Base-by-base conservation (phyloP, 2,113 vertebrate species). In the Eurypyga helias region DNA sequence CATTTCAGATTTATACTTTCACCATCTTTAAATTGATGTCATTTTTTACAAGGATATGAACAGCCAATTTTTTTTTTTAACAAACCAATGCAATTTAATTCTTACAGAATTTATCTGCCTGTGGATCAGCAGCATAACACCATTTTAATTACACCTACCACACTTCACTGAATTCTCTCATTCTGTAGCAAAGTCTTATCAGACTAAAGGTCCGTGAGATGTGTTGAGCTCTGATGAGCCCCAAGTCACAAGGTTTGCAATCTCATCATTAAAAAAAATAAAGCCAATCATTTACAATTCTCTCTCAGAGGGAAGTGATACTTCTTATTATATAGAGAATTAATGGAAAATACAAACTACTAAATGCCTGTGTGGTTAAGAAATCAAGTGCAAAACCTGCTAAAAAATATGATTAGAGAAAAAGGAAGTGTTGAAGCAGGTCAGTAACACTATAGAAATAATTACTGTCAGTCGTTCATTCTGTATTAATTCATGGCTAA, bases 71-170 rank as follows among this genome's bases (percentile, higher is more conserved):
- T 83, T 96, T 83, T 41, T 92, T 84, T 75, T 64, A 91, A 81
- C 85, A 97, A 97, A 93, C 86, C 80, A 83, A 75, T 96, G 85
- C 95, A 96, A 84, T 98, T 97, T 97, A 97, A 89, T 94, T 85
- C 96, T 96, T 88, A 83, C 45, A 83, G 91, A 93, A 97, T 97
- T 98, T 97, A 97, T 98, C 97, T 97, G 93, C 87, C 95, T 83
- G 76, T 93, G 93, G 91, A 98, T 98, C 96, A 95, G 92, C 71
- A 43, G 60, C 92, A 8, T 65, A 98, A 94, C 96, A 95, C 96
- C 77, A 94, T 97, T 98, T 98, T 98, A 98, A 98, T 98, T 98
- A 96, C 66, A 94, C 79, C 80, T 79, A 79, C 93, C 94, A 97
- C 95, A 97, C 98, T 98, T 48, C 41, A 83, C 75, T 81, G 79